Conservation (phyloP, 2,797 vertebrate genomes). For the Coccyzus lansbergi region DNA sequence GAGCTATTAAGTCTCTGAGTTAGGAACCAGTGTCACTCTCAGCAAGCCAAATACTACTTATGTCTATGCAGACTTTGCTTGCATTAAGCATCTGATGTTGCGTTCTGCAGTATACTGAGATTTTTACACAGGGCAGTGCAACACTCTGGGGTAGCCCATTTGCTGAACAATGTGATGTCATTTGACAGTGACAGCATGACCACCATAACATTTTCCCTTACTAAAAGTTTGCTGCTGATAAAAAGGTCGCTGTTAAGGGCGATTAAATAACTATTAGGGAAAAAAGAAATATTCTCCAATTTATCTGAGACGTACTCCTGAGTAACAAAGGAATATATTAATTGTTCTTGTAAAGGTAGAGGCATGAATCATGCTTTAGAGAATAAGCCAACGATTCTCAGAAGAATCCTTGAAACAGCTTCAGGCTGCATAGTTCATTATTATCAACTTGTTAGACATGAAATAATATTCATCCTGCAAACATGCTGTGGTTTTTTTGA, state of each 20-base stretch:
- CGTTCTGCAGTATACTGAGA: not conserved
- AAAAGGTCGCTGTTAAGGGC: not conserved
- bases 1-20: not conserved
- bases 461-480: not conserved
- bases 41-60: not conserved
- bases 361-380: not conserved
- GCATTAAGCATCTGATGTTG: not conserved
- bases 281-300: not conserved
- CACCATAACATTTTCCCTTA: not conserved
- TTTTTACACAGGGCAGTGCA: not conserved
- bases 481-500: not conserved
- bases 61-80: not conserved
- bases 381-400: not conserved
- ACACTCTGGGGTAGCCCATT: not conserved
- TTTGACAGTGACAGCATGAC: not conserved
- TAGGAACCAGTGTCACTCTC: not conserved
- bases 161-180: not conserved
- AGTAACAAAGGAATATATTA: not conserved
- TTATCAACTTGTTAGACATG: not conserved
- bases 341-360: not conserved
- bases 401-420: not conserved
- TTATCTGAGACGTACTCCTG: not conserved
- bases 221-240: not conserved
- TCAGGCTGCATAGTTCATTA: not conserved
- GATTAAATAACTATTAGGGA: not conserved